These are phyloP conservation scores for Spicauda simplicius DNA, from an alignment of 2,888 invertebrate genomes.

Conservation along the genomic window DNA sequence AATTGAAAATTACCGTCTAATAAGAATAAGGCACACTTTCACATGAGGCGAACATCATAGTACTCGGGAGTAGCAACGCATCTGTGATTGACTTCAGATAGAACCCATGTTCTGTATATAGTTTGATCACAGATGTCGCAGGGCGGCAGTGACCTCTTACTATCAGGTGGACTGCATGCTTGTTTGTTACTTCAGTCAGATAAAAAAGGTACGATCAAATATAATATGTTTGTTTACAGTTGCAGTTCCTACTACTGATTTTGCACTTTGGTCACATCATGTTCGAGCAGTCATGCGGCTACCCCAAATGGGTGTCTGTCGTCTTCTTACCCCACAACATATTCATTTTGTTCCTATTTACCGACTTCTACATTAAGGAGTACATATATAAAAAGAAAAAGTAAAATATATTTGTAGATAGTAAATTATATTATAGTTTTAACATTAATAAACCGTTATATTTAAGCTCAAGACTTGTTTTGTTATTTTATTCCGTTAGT, in stretches of 20 bases:
- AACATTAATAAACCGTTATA: conserved; percentile 39
- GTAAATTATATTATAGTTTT: conserved; percentile 27
- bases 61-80: too few relatives aligned
- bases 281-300: conserved; percentile 85
- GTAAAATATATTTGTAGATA: conserved; percentile 43
- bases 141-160: too few relatives aligned
- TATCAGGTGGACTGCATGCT: too few relatives aligned
- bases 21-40: too few relatives aligned
- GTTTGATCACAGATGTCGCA: too few relatives aligned
- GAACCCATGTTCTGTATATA: too few relatives aligned
- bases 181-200: too few relatives aligned
- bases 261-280: conserved; percentile 84
- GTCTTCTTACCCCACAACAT: conserved; percentile 87
- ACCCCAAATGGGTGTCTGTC: conserved; percentile 85
- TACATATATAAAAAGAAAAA: conserved; percentile 83
- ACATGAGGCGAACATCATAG: too few relatives aligned
- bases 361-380: conserved; percentile 88
- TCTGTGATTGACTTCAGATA: too few relatives aligned
- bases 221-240: conserved; percentile 55
- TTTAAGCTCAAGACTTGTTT: conserved; percentile 26
- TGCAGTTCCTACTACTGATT: conserved; percentile 87
- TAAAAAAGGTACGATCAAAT: too few relatives aligned
- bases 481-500: neutral
- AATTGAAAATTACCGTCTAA: too few relatives aligned
- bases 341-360: conserved; percentile 87